phyloP scores from a whole-genome alignment of 2,888 invertebrate species.

The Andrena hattorfiana region DNA sequence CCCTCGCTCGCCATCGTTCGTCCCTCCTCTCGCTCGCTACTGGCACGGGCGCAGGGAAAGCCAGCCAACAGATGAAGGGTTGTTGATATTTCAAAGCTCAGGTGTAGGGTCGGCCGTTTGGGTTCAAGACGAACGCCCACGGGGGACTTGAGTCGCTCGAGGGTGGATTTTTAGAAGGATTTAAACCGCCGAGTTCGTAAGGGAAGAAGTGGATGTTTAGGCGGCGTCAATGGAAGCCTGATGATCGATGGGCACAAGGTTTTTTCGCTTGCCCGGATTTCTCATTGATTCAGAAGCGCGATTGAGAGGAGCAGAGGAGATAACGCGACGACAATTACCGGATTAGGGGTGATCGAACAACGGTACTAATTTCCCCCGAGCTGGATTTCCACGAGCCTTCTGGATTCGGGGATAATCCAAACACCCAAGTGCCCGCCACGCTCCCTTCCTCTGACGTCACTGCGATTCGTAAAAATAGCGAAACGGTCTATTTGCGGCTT shows the following conservation, averaged over 20 bases:
- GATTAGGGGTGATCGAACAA: conserved; percentile 16
- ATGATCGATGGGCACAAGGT: not conserved
- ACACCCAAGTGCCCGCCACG: conserved; percentile 54
- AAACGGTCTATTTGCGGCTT: conserved; percentile 64
- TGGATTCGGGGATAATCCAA: conserved; percentile 64
- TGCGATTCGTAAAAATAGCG: conserved; percentile 73
- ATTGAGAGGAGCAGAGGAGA: not conserved
- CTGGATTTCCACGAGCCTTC: conserved; percentile 51
- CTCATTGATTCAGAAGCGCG: not conserved
- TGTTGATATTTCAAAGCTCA: conserved; percentile 42
- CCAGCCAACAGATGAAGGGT: conserved; percentile 18
- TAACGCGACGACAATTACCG: conserved; percentile 24
- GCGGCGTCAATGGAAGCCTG: not conserved
- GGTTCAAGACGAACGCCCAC: not conserved
- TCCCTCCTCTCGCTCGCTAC: conserved; percentile 43
- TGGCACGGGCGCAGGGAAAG: conserved; percentile 12
- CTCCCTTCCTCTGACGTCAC: conserved; percentile 72
- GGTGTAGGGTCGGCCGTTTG: not conserved
- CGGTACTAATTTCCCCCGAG: conserved; percentile 34
- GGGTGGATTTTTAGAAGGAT: not conserved
- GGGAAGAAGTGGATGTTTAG: not conserved
- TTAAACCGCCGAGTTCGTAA: not conserved
- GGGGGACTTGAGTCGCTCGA: not conserved
- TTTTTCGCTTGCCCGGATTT: not conserved
- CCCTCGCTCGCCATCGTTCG: conserved; percentile 46